Conservation (phyloP, 2,888 invertebrate genomes). For the Apamea crenata region DNA sequence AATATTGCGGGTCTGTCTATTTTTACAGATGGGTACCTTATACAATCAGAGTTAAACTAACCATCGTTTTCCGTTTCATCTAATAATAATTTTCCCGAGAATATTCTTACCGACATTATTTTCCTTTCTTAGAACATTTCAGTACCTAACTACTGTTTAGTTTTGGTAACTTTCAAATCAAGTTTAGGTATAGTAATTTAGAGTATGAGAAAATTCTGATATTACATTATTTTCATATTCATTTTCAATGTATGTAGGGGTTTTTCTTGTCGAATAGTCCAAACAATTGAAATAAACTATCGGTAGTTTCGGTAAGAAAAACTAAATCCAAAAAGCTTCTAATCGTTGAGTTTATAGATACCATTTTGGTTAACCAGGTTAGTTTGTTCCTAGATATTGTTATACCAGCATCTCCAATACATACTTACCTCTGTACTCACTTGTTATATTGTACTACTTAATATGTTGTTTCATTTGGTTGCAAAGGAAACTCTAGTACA, state of each 20-base stretch:
- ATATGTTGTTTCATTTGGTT: background rate
- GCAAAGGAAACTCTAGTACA: background rate
- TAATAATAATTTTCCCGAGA: conserved; percentile 6
- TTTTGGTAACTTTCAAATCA: background rate
- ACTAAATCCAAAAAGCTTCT: no score
- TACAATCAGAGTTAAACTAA: conserved; percentile 30
- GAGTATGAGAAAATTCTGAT: background rate
- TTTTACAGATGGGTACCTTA: background rate
- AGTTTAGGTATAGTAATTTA: no score
- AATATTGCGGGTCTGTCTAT: background rate
- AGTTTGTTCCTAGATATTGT: background rate
- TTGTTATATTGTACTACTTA: background rate
- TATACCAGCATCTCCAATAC: no score
- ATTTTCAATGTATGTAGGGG: background rate
- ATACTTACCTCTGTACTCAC: no score
- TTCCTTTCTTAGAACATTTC: background rate
- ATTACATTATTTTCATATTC: background rate
- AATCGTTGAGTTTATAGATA: no score
- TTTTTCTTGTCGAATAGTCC: background rate
- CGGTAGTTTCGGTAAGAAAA: no score
- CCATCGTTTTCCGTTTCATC: conserved; percentile 20
- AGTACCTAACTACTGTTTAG: background rate
- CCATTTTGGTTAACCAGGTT: background rate
- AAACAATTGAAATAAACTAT: background rate
- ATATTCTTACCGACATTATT: background rate